These are phyloP conservation scores for Trichomycterus rosablanca DNA, from an alignment of 2,113 vertebrate species.

Conservation along the genomic window DNA sequence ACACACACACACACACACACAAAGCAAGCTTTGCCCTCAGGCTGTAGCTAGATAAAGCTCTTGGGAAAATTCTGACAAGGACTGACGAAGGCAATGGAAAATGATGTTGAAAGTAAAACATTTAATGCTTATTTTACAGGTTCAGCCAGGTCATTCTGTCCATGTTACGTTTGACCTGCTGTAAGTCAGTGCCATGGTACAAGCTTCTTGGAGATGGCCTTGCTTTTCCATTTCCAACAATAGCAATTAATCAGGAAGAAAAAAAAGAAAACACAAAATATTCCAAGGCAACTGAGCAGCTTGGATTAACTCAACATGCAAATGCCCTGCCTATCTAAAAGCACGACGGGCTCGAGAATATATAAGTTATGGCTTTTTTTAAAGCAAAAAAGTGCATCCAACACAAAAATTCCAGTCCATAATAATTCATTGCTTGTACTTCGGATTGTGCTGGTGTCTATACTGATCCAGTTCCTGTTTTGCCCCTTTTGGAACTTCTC, in stretches of 20 bases:
- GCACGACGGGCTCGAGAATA: constrained; percentile 55
- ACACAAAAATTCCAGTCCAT: constrained; percentile 70
- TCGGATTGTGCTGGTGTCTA: constrained; percentile 46
- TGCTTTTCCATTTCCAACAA: constrained; percentile 55
- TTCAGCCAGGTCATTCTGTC: constrained; percentile 71
- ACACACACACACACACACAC: constrained; percentile 1
- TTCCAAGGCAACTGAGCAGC: constrained; percentile 56
- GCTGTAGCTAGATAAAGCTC: constrained; percentile 28
- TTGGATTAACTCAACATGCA: constrained; percentile 71
- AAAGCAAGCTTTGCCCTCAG: not conserved
- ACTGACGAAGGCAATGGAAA: constrained; percentile 47
- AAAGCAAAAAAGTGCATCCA: constrained; percentile 74
- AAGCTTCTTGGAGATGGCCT: constrained; percentile 65
- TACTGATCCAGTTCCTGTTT: constrained; percentile 25
- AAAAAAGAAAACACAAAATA: constrained; percentile 49
- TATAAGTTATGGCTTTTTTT: constrained; percentile 79
- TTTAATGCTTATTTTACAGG: constrained; percentile 76
- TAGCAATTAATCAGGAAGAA: constrained; percentile 40
- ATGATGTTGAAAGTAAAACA: constrained; percentile 64
- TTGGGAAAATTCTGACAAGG: constrained; percentile 20
- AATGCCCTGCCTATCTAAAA: constrained; percentile 67
- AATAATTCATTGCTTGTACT: constrained; percentile 48
- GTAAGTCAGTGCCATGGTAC: constrained; percentile 72
- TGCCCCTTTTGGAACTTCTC: not conserved
- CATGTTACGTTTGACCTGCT: constrained; percentile 66